phyloP scores from a whole-genome alignment of 1,140 invertebrate genomes.

The Stenopsyche tienmushanensis region DNA sequence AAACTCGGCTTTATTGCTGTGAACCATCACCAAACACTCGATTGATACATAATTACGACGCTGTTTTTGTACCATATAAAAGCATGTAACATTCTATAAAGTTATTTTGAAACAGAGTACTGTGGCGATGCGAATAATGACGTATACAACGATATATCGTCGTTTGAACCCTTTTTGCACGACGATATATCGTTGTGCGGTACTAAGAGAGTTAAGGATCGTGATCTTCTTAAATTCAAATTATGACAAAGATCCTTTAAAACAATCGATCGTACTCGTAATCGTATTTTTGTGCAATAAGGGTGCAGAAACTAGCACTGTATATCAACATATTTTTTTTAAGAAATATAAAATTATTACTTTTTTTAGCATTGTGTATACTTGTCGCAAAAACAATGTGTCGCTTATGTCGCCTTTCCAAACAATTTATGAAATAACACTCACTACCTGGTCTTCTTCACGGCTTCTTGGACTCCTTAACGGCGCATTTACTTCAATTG shows the following conservation, averaged over 20 bases:
- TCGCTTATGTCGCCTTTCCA: conserved; percentile 13
- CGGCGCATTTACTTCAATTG: not conserved
- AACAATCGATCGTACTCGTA: not conserved
- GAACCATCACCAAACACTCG: too few relatives aligned
- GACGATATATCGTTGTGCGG: too few relatives aligned
- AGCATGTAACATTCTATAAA: too few relatives aligned
- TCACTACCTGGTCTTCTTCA: conserved; percentile 12
- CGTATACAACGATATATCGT: too few relatives aligned
- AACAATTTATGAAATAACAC: conserved; percentile 15
- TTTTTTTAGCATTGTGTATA: not conserved
- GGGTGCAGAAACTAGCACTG: too few relatives aligned
- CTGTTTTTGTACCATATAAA: too few relatives aligned
- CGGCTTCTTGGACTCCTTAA: conserved; percentile 11
- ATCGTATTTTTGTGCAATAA: not conserved
- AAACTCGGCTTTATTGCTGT: too few relatives aligned
- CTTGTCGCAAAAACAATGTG: conserved; percentile 6
- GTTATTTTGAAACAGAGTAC: too few relatives aligned
- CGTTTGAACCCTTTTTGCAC: too few relatives aligned
- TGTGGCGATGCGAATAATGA: too few relatives aligned
- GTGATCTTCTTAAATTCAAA: not conserved
- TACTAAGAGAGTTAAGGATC: too few relatives aligned
- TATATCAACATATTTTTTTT: not conserved
- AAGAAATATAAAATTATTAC: not conserved
- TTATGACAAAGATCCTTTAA: not conserved
- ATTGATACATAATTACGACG: too few relatives aligned